Evolutionary conservation across 2,797 vertebrate genomes (phyloP).

Genomic region (Gadopsis bispinosus): DNA sequence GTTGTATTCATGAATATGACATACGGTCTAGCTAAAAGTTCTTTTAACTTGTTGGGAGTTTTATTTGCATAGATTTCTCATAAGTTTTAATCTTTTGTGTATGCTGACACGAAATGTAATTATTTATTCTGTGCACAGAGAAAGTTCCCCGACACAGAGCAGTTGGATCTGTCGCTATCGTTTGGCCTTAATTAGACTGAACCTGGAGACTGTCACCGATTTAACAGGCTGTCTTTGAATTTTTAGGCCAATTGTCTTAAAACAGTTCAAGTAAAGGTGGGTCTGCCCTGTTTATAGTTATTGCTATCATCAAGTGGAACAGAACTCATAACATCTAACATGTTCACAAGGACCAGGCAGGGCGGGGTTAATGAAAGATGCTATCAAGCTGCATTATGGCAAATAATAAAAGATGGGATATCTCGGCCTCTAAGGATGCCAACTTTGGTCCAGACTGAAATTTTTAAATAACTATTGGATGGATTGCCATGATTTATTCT

Average conservation of each 20-base stretch:
- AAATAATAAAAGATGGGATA: too few species aligned
- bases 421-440: not conserved
- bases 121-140: not conserved
- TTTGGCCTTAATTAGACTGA: conserved; percentile 50
- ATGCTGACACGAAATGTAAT: not conserved
- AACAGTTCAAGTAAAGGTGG: not conserved
- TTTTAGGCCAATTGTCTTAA: conserved; percentile 15
- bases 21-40: conserved; percentile 45
- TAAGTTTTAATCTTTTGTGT: conserved; percentile 50
- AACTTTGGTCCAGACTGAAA: not conserved
- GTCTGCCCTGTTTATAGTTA: not conserved
- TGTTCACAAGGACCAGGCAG: not conserved
- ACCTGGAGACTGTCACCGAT: conserved; percentile 19
- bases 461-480: not conserved
- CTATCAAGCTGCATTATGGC: not conserved
- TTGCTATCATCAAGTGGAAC: not conserved
- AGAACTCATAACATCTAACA: not conserved
- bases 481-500: not conserved
- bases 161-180: not conserved
- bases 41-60: conserved; percentile 49
- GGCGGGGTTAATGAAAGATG: not conserved
- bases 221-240: not conserved
- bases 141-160: not conserved
- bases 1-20: conserved; percentile 73
- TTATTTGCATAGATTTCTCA: conserved; percentile 63